Percentiles rank a stretch among this genome's conserved stretches.
Evolutionary conservation across 2,888 invertebrate species (phyloP).

Genomic region (Ochropleura plecta): DNA sequence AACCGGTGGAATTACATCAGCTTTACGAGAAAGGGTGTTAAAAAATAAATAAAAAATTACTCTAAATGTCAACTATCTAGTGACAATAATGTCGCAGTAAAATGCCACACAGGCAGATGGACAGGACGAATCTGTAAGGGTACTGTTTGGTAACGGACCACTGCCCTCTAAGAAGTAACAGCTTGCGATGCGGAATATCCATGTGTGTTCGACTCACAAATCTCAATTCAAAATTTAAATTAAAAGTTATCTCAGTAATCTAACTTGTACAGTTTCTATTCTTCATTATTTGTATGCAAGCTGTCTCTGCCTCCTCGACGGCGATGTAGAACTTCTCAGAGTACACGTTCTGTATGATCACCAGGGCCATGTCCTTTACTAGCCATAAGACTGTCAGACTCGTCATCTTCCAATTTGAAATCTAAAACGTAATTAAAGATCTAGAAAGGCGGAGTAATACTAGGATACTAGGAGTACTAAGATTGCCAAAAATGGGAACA

Average conservation of each 20-base stretch:
- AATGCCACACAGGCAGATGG: no score
- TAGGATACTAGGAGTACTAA: no score
- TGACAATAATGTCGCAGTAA: neutral
- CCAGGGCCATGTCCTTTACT: constrained; percentile 1
- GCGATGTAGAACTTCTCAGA: constrained; percentile 35
- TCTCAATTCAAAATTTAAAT: neutral
- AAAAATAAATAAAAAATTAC: no score
- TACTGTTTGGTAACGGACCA: neutral
- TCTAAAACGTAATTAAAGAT: constrained; percentile 4
- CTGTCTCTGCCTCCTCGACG: constrained; percentile 30
- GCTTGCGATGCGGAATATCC: neutral
- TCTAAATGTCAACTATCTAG: no score
- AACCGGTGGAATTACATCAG: no score
- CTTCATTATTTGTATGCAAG: constrained; percentile 26
- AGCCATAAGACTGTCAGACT: neutral
- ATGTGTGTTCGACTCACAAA: no score
- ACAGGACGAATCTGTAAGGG: neutral
- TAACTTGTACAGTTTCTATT: constrained; percentile 25
- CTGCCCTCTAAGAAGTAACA: neutral
- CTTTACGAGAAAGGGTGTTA: no score
- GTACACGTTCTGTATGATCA: constrained; percentile 9
- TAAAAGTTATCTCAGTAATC: neutral
- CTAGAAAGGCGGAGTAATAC: neutral
- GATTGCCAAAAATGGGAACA: neutral
- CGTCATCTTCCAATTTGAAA: neutral